Evolutionary conservation across 2,113 vertebrate species (phyloP).

Genomic region (Carlito syrichta): DNA sequence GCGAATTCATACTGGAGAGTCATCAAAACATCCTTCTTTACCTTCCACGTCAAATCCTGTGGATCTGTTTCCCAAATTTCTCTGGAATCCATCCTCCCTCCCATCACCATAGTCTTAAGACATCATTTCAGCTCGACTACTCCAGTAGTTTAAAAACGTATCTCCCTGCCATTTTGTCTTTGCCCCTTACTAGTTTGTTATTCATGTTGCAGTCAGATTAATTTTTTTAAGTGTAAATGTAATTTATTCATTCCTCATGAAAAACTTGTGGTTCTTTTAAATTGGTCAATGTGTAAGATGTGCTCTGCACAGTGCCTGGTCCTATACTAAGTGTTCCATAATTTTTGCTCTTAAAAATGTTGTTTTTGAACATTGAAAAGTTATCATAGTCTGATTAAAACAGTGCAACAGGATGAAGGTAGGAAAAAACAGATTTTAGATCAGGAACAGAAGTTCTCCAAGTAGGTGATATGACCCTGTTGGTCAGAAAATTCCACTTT

Average conservation of each 20-base stretch:
- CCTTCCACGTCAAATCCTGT: not conserved
- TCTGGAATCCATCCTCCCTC: constrained; percentile 30
- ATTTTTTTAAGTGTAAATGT: not conserved
- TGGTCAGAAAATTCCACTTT: not conserved
- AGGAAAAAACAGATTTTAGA: not conserved
- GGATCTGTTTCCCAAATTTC: not conserved
- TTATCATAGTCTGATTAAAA: not conserved
- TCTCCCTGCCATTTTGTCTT: not conserved
- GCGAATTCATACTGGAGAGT: not conserved
- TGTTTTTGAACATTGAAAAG: not conserved
- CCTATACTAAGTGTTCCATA: not conserved
- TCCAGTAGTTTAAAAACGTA: accelerated
- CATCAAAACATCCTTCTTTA: not conserved
- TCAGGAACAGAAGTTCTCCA: not conserved
- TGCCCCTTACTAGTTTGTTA: not conserved
- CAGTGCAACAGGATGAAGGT: not conserved
- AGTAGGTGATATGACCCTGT: not conserved
- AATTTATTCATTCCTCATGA: not conserved
- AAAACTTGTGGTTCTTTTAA: not conserved
- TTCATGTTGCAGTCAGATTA: not conserved
- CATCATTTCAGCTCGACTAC: accelerated
- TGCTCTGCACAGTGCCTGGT: not conserved
- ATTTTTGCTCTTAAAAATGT: not conserved
- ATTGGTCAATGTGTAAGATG: not conserved
- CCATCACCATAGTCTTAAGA: not conserved